phyloP scores from a whole-genome alignment of 2,797 vertebrate species.

The Hozukius guyotensis region DNA sequence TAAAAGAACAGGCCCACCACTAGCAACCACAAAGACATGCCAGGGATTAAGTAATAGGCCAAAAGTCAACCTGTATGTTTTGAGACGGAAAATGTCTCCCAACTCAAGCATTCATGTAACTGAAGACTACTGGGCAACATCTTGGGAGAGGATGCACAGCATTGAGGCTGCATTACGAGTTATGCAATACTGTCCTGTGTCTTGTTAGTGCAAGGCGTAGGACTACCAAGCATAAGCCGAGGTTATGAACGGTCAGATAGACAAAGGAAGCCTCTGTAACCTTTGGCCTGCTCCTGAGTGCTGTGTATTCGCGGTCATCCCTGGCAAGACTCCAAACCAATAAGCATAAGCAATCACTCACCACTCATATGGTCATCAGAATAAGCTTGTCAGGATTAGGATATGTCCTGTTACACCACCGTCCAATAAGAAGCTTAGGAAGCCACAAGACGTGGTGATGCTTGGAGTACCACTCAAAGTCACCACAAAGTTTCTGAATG shows the following conservation, averaged over 20 bases:
- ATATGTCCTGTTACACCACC: conserved; percentile 57
- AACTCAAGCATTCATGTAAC: conserved; percentile 29
- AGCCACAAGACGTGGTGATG: conserved; percentile 33
- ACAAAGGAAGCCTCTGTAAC: conserved; percentile 37
- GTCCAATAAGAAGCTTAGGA: conserved; percentile 69
- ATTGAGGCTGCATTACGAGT: conserved; percentile 29
- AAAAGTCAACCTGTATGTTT: conserved; percentile 56
- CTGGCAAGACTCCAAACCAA: conserved; percentile 53
- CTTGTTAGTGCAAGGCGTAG: not conserved
- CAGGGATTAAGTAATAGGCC: conserved; percentile 65
- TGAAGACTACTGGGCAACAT: conserved; percentile 27
- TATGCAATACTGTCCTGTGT: conserved; percentile 31
- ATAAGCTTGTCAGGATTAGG: conserved; percentile 61
- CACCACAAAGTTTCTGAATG: conserved; percentile 36
- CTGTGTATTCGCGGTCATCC: conserved; percentile 23
- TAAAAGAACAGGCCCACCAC: conserved; percentile 39
- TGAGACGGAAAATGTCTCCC: conserved; percentile 43
- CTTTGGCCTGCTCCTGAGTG: conserved; percentile 38
- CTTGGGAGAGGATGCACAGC: conserved; percentile 34
- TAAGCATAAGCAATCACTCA: conserved; percentile 53
- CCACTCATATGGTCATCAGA: conserved; percentile 56
- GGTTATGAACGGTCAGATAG: not conserved
- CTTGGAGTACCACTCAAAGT: conserved; percentile 34
- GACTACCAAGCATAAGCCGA: not conserved
- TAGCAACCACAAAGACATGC: conserved; percentile 42